These are phyloP conservation scores for Lydus trimaculatus DNA, from an alignment of 2,888 invertebrate species.

Conservation along the genomic window DNA sequence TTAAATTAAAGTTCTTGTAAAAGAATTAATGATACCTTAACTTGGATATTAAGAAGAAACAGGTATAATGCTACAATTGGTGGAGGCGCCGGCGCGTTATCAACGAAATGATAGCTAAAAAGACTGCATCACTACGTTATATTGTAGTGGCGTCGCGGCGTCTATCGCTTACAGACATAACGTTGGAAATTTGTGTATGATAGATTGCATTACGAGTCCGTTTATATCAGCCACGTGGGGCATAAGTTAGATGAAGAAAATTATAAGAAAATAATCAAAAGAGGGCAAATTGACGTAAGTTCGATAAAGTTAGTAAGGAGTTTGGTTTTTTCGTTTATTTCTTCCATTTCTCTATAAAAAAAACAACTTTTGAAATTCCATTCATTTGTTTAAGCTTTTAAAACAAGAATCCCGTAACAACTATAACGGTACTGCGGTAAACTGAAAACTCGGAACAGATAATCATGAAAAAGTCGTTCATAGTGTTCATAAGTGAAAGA, in stretches of 20 bases:
- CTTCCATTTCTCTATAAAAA: no score
- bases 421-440: no score
- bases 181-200: not conserved
- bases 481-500: no score
- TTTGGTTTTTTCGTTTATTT: no score
- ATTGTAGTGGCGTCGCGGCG: conserved; percentile 41
- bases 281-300: not conserved
- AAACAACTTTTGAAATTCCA: no score
- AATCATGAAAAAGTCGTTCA: no score
- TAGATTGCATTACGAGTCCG: not conserved
- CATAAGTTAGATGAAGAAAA: no score
- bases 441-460: no score
- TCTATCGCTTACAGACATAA: not conserved
- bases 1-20: not conserved
- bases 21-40: not conserved
- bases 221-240: not conserved
- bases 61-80: conserved; percentile 14
- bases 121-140: conserved; percentile 16
- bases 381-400: no score
- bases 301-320: not conserved
- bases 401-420: no score
- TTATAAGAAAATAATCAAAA: not conserved
- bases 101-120: conserved; percentile 16
- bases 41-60: not conserved
- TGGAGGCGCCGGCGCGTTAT: conserved; percentile 29